These are phyloP conservation scores for Argyrosomus japonicus DNA, from an alignment of 2,113 vertebrate species.

Conservation along the genomic window DNA sequence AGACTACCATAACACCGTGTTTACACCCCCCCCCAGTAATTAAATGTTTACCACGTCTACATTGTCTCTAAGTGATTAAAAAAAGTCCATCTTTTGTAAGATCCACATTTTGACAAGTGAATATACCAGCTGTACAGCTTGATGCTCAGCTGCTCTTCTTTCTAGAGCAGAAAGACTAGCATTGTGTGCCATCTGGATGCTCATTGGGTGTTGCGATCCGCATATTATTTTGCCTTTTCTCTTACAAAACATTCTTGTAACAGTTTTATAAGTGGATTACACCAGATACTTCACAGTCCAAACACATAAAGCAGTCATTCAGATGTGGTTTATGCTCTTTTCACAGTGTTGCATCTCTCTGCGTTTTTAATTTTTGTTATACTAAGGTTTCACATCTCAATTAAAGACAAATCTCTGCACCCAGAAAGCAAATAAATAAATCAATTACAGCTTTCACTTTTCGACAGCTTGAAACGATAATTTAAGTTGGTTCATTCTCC, in stretches of 20 bases:
- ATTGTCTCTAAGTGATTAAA: background rate
- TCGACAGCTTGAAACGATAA: background rate
- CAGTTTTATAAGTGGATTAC: background rate
- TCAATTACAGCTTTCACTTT: too few relatives aligned
- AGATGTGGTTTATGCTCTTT: background rate
- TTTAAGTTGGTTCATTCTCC: background rate
- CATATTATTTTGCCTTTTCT: background rate
- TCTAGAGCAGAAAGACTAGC: slow-evolving; percentile 13
- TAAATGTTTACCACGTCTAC: background rate
- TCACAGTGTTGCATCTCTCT: too few relatives aligned
- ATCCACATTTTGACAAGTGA: background rate
- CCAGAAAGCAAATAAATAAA: background rate
- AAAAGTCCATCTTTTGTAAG: background rate
- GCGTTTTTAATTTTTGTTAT: too few relatives aligned
- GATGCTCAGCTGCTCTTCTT: slow-evolving; percentile 28
- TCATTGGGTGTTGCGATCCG: background rate
- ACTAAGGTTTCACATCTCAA: background rate
- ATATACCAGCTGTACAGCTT: slow-evolving; percentile 24
- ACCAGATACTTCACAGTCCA: background rate
- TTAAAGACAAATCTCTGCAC: background rate
- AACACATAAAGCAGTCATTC: background rate
- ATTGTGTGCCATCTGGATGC: slow-evolving; percentile 54
- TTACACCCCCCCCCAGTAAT: background rate
- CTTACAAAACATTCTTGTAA: background rate
- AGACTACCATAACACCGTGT: slow-evolving; percentile 1